Evolutionary conservation across 2,113 vertebrate genomes (phyloP).

Genomic region (Scolopax mira): DNA sequence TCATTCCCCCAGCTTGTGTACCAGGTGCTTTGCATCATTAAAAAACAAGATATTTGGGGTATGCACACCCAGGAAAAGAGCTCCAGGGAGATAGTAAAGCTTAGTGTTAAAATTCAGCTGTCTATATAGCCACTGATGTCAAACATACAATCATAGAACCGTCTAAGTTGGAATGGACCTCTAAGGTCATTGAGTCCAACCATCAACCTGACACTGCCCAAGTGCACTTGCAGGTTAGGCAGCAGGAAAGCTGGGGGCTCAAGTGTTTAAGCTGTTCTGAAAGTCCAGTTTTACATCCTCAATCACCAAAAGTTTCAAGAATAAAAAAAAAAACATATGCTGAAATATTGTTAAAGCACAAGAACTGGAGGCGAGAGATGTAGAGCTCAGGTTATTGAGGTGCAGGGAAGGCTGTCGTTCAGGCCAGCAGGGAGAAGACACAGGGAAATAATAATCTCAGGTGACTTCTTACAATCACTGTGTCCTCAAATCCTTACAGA

Average conservation of each 20-base stretch:
- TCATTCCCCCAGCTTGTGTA: neutral
- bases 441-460: neutral
- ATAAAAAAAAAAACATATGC: neutral
- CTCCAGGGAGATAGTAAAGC: neutral
- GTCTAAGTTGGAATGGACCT: neutral
- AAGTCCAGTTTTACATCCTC: neutral
- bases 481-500: neutral
- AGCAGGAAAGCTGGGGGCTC: neutral
- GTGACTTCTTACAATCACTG: neutral
- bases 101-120: neutral
- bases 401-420: neutral
- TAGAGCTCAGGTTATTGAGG: neutral
- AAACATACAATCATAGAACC: neutral
- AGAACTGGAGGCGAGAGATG: neutral
- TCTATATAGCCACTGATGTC: fast-evolving
- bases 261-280: neutral
- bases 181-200: neutral
- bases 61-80: neutral
- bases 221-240: neutral
- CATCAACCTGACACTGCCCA: neutral
- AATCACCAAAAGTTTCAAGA: neutral
- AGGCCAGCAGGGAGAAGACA: neutral
- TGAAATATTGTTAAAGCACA: neutral
- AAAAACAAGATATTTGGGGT: neutral
- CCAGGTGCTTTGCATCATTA: fast-evolving